Percentiles rank a stretch among this genome's conserved stretches.
Evolutionary conservation across 2,797 vertebrate species (phyloP).

Genomic region (Prunella strophiata): DNA sequence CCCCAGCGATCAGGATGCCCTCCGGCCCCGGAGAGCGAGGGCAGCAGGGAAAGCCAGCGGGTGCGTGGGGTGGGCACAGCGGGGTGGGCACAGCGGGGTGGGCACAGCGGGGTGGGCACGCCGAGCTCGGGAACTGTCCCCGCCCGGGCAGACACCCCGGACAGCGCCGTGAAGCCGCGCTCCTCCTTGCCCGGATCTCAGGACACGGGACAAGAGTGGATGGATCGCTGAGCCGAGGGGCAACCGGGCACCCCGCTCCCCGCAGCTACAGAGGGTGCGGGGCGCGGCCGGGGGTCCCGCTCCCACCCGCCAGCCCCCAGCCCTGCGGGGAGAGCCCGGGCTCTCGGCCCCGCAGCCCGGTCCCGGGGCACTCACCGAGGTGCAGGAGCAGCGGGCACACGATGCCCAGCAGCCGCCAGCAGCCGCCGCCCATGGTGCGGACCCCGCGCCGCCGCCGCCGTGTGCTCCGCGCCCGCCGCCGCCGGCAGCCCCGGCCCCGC

Average conservation of each 20-base stretch:
- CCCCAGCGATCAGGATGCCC: background rate
- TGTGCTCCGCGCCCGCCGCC: background rate
- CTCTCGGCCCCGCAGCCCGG: background rate
- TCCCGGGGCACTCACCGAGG: slow-evolving; percentile 24
- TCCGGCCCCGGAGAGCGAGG: background rate
- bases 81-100: background rate
- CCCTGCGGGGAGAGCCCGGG: background rate
- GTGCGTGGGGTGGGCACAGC: background rate
- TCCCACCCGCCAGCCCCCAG: background rate
- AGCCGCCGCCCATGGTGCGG: slow-evolving; percentile 27
- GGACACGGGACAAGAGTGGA: background rate
- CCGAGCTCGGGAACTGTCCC: background rate
- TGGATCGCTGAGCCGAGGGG: background rate
- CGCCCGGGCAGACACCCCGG: background rate
- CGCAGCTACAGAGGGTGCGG: background rate
- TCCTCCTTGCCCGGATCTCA: background rate
- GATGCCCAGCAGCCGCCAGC: slow-evolving; percentile 36
- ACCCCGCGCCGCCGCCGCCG: background rate
- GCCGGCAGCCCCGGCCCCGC: background rate
- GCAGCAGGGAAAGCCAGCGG: background rate
- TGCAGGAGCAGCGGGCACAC: background rate
- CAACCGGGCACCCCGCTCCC: background rate
- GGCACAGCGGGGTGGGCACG: background rate
- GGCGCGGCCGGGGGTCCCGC: background rate
- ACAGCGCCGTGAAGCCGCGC: background rate